A percentile compares a stretch with the other conserved stretches of the same genome.
Evolutionary conservation across 2,113 vertebrate species (phyloP).

Genomic region (Aptenodytes forsteri): DNA sequence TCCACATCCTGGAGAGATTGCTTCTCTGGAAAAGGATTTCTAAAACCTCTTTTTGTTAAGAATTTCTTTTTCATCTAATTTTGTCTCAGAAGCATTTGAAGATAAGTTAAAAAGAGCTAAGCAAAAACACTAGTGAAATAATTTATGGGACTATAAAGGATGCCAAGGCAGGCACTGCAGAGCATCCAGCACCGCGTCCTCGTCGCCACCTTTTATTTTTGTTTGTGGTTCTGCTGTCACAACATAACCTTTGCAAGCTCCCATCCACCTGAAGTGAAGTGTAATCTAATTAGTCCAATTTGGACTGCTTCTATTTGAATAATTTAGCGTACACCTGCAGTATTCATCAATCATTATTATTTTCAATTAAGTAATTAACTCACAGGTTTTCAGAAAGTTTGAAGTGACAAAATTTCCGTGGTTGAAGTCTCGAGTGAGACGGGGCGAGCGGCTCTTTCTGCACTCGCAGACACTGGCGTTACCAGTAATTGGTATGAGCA

Average conservation of each 20-base stretch:
- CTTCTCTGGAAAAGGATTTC: background rate
- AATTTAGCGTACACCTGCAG: constrained; percentile 28
- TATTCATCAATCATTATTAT: constrained; percentile 8
- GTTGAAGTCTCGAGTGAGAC: background rate
- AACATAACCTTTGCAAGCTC: background rate
- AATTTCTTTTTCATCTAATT: background rate
- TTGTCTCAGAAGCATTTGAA: background rate
- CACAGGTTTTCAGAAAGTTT: background rate
- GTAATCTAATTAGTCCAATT: constrained; percentile 27
- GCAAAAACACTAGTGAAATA: background rate
- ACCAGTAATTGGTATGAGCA: constrained; percentile 9
- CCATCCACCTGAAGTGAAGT: background rate
- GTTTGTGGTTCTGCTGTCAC: background rate
- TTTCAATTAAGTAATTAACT: constrained; percentile 64
- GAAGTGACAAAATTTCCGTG: background rate
- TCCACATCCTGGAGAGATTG: background rate
- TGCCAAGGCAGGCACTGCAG: background rate
- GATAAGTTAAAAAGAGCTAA: background rate
- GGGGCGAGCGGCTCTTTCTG: background rate
- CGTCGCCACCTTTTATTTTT: background rate
- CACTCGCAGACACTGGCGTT: background rate
- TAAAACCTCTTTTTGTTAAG: background rate
- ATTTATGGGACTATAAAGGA: background rate
- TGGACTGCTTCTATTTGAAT: background rate
- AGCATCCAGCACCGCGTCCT: background rate